Evolutionary conservation across 2,888 invertebrate genomes (phyloP), one percentile per base, ranked within the genome.

Genomic region (Calliopum simillimum): DNA sequence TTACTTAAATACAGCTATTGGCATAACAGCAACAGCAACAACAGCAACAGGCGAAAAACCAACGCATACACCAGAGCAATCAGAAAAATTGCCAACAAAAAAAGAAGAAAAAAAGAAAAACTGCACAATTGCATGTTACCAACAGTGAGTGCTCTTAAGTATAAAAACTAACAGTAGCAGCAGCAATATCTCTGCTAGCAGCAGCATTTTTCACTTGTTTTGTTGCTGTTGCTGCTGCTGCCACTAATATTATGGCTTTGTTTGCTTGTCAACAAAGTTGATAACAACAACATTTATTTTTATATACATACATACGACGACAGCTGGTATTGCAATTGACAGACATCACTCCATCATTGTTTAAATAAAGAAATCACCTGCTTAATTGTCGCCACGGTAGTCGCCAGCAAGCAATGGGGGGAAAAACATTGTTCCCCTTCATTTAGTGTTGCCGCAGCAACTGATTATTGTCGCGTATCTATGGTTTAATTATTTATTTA

Each of bases 21-120:
- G 33, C 56, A 58, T 16, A 58, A 58, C 4, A 59, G n/a, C 46
- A 33, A 46, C 21, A 46, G 33, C 61, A 49, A 61, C 23, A 33
- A 25, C 58, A 43, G 46, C 53, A 67, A 68, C 70, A 66, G 70
- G 58, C 70, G 71, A 23, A 65, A 71, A 71, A 70, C 71, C 71
- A 73, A 73, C 53, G 71, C 70, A 68, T 73, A 56, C 68, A 70
- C 68, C 66, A 73, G 68, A 23, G 14, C 44, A 41, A 33, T 43
- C 23, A 44, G 12, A 13, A n/a, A 19, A 11, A 5, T 41, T 65
- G 61, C 58, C 68, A 68, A 68, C 68, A 71, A 73, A 73, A 71
- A 70, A 51, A 19, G 25, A 13, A 41, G 0, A 59, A 23, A 4
- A 43, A 3, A 4, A 14, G 11, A 58, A 61, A 59, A 53, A 65